Conservation (phyloP, 1,140 invertebrate species). For the Pseudoatta argentina region DNA sequence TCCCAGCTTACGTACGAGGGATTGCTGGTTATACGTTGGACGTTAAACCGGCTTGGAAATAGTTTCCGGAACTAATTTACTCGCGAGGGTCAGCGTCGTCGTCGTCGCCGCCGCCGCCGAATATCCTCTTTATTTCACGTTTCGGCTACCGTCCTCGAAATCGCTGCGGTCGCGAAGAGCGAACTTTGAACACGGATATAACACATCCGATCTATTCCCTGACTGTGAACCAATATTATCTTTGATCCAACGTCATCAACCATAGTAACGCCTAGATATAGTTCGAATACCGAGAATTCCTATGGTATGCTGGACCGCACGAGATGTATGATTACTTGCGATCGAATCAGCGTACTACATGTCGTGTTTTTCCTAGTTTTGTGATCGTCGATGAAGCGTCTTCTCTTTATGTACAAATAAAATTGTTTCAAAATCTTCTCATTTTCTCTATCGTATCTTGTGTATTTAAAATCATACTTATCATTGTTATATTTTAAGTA, state of each 20-base stretch:
- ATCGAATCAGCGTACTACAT: slow-evolving; percentile 37
- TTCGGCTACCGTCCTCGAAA: slow-evolving; percentile 49
- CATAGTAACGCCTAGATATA: slow-evolving; percentile 39
- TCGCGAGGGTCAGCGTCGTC: slow-evolving; percentile 53
- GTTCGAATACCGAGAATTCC: slow-evolving; percentile 49
- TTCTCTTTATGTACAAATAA: neutral
- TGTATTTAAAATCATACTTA: neutral
- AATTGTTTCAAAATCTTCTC: neutral
- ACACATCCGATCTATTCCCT: slow-evolving; percentile 51
- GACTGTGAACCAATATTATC: slow-evolving; percentile 60
- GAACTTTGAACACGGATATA: slow-evolving; percentile 57
- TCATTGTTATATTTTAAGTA: neutral
- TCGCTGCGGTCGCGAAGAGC: slow-evolving; percentile 55
- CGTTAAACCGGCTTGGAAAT: slow-evolving; percentile 78
- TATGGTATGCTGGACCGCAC: neutral
- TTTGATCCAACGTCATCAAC: slow-evolving; percentile 60
- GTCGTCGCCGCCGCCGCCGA: slow-evolving; percentile 2
- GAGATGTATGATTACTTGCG: slow-evolving; percentile 34
- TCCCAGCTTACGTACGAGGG: slow-evolving; percentile 64
- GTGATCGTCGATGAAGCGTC: neutral
- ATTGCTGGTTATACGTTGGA: slow-evolving; percentile 73
- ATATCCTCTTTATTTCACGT: slow-evolving; percentile 67
- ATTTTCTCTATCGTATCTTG: neutral
- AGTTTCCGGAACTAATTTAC: slow-evolving; percentile 80
- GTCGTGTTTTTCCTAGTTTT: neutral